These are phyloP conservation scores for Thripadectes ignobilis DNA, from an alignment of 2,797 vertebrate species.

Conservation along the genomic window DNA sequence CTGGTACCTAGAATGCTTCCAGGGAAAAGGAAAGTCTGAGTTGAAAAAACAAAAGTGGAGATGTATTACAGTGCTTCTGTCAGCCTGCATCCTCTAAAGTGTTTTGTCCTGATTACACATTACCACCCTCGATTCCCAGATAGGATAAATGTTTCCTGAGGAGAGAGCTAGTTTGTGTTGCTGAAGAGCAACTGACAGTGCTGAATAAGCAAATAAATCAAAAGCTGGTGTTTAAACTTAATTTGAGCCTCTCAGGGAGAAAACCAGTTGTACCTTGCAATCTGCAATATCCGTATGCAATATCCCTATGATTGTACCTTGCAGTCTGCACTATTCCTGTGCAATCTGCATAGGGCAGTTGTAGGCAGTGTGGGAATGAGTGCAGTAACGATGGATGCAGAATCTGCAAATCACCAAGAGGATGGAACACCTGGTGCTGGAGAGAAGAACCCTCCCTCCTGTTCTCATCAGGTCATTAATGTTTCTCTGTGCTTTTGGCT, in stretches of 20 bases:
- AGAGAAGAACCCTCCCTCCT: background rate
- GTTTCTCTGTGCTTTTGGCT: background rate
- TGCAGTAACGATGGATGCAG: background rate
- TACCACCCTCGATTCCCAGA: background rate
- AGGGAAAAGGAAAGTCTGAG: background rate
- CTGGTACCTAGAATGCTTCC: background rate
- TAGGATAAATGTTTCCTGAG: slow-evolving; percentile 23
- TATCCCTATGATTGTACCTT: background rate
- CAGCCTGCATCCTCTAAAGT: background rate
- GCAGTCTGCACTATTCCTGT: background rate
- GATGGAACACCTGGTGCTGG: background rate
- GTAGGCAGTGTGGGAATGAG: background rate
- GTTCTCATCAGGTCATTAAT: background rate
- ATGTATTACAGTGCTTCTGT: background rate
- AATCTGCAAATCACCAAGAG: background rate
- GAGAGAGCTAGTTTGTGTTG: background rate
- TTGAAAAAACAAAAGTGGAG: background rate
- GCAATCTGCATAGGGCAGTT: background rate
- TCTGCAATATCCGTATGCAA: background rate
- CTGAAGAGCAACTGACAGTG: slow-evolving; percentile 4
- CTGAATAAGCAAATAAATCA: slow-evolving; percentile 44
- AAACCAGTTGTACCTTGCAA: background rate
- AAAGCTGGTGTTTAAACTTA: slow-evolving; percentile 17
- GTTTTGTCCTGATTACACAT: slow-evolving; percentile 16
- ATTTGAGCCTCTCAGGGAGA: background rate